These are phyloP conservation scores for Platorchestia sp. DNA, from an alignment of 1,140 invertebrate genomes.

Conservation along the genomic window DNA sequence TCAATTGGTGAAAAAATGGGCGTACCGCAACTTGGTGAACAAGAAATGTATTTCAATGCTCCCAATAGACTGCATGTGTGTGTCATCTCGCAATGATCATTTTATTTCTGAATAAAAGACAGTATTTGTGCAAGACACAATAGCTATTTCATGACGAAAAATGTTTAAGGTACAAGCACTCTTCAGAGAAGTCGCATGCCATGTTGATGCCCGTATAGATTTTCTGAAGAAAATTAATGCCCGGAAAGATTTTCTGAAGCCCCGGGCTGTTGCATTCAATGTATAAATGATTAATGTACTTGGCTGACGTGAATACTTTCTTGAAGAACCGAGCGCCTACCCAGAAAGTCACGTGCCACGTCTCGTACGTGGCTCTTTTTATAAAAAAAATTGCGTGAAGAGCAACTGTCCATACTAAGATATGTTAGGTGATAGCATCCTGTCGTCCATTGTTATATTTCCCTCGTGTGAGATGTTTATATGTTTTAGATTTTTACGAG, in stretches of 20 bases:
- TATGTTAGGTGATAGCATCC: background rate
- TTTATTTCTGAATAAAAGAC: background rate
- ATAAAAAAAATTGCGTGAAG: background rate
- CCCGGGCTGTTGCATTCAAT: background rate
- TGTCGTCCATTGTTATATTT: conserved; percentile 14
- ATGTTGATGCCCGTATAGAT: background rate
- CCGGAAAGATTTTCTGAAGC: background rate
- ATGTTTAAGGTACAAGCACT: background rate
- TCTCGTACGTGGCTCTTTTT: background rate
- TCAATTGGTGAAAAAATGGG: no score
- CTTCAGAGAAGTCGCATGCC: background rate
- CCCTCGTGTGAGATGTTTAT: background rate
- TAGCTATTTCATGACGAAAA: background rate
- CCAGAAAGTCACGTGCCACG: background rate
- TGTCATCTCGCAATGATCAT: background rate
- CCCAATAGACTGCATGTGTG: background rate
- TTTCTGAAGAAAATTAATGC: background rate
- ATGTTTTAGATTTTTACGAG: conserved; percentile 18
- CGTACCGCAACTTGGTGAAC: no score
- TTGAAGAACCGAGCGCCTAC: background rate
- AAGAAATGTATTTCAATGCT: background rate
- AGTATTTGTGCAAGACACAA: background rate
- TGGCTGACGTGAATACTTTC: background rate
- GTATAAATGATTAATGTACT: background rate
- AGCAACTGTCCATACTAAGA: background rate